These are phyloP conservation scores for Protomyctophum bolini DNA, from an alignment of 2,113 vertebrate genomes.

Conservation along the genomic window DNA sequence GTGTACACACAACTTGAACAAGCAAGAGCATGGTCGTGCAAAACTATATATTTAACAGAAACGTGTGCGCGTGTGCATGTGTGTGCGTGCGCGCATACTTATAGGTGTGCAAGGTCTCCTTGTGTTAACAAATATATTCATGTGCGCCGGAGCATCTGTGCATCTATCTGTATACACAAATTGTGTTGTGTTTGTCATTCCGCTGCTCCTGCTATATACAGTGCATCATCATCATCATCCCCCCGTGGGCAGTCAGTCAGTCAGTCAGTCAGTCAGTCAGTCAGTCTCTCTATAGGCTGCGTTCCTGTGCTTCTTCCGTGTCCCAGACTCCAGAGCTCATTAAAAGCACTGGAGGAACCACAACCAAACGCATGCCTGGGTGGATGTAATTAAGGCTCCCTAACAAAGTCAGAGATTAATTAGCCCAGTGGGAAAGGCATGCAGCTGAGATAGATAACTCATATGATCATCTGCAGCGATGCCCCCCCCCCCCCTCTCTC, in stretches of 20 bases:
- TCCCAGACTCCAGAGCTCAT: constrained; percentile 53
- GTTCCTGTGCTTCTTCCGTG: constrained; percentile 22
- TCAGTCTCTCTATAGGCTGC: constrained; percentile 25
- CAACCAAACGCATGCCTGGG: constrained; percentile 59
- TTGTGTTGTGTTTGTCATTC: background rate
- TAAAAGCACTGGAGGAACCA: constrained; percentile 54
- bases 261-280: background rate
- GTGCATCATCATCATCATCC: background rate
- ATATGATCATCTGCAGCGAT: constrained; percentile 45
- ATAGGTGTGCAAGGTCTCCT: background rate
- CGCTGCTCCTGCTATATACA: background rate
- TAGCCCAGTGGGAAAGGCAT: constrained; percentile 62
- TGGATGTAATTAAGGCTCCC: constrained; percentile 73
- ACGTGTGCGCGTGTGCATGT: constrained; percentile 1
- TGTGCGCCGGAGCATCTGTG: too few relatives aligned
- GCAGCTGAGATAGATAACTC: constrained; percentile 12
- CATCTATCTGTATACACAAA: background rate
- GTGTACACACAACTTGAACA: background rate
- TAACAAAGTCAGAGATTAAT: constrained; percentile 76
- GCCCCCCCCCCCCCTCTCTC: constrained; percentile 19
- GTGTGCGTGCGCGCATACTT: constrained; percentile 11
- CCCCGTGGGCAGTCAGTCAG: background rate
- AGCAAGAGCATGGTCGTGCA: too few relatives aligned
- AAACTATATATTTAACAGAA: too few relatives aligned
- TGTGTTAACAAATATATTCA: too few relatives aligned